These are phyloP conservation scores for Galeopterus variegatus DNA, from an alignment of 2,113 vertebrate genomes.

Conservation along the genomic window DNA sequence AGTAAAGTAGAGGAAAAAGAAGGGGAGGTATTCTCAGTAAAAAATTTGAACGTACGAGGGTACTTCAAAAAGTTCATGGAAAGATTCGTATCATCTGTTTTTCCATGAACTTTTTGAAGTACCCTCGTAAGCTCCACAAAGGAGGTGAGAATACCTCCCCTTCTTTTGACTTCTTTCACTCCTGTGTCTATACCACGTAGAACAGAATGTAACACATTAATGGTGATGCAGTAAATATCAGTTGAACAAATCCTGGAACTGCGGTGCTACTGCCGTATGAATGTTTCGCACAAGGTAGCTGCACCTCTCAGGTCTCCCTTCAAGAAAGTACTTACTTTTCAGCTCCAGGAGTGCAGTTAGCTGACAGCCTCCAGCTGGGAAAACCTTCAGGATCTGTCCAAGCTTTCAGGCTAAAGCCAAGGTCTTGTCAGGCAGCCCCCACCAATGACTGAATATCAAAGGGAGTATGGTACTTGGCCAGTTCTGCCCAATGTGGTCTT, in stretches of 20 bases:
- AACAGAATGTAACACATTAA: neutral
- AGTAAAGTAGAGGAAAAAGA: neutral
- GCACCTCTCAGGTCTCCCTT: neutral
- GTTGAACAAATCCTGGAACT: neutral
- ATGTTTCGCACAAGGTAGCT: neutral
- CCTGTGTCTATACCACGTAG: neutral
- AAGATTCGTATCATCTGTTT: no score
- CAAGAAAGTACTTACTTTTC: neutral
- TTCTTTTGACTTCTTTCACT: neutral
- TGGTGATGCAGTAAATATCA: neutral
- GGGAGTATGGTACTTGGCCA: neutral
- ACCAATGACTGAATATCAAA: neutral
- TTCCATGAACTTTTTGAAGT: no score
- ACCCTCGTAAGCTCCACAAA: neutral
- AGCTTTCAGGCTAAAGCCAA: neutral
- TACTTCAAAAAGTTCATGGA: no score
- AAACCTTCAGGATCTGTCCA: neutral
- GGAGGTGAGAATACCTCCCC: no score
- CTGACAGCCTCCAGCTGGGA: neutral
- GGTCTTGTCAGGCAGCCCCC: neutral
- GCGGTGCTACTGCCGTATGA: neutral
- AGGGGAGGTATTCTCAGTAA: neutral
- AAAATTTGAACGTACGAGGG: neutral
- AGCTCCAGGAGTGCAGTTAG: neutral
- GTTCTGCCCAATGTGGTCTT: neutral